Base-by-base conservation (phyloP, 2,888 invertebrate genomes). In the Dermolepida albohirtum region DNA sequence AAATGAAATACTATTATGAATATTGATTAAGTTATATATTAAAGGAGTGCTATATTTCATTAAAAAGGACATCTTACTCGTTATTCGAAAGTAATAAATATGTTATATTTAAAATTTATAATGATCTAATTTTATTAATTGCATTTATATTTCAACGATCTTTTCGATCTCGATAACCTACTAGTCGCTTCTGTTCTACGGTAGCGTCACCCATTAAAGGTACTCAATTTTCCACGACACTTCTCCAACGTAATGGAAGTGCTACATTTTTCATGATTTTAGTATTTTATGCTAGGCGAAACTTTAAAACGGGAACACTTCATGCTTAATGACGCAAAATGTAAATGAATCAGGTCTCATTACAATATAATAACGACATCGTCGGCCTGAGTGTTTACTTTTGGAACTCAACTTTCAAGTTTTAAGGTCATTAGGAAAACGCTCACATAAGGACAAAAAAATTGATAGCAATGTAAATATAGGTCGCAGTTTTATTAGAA, bases 311-410 rank as follows among this genome's bases (percentile, higher is more conserved):
- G 51, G 14, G 29, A 11, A 22, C 7, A 10, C 27, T 54, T 10
- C 34, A 27, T 40, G 39, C 16, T 50, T 64, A 64, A 64, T 54
- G 54, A 41, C 34, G 44, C n/a, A 44, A 54, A 54, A 52, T 64
- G 64, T 64, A 64, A 64, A 64, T 64, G 64, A 44, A 54, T 64
- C 64, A 39, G 44, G 44, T 52, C 64, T 40, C 54, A 54, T 52
- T 54, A 64, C 52, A 64, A 64, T 64, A 44, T 34, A 64, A 54
- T 54, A 64, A 64, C 64, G 64, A 64, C 64, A 54, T 64, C 64
- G 22, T 64, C 52, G 43, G 64, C 52, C 22, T 44, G 41, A 64
- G 64, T 64, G 54, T 64, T 64, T 64, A 44, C 64, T 64, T 54
- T 44, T 29, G 14, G 16, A 14, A 7, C 43, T 64, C 17, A 40